phyloP scores from a whole-genome alignment of 1,140 invertebrate species.

The Ooceraea biroi region DNA sequence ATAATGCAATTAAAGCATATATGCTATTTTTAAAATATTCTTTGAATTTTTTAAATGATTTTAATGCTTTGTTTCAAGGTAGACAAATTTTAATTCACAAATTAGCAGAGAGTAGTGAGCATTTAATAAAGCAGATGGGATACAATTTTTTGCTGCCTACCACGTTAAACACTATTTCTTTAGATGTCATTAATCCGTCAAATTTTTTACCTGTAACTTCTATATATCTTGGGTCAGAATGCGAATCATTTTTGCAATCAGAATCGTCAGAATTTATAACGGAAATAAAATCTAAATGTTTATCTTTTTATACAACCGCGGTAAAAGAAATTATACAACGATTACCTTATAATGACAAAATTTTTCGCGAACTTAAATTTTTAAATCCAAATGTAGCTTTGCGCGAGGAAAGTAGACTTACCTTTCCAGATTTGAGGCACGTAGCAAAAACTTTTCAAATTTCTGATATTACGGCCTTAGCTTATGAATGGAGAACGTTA shows the following conservation, averaged over 20 bases:
- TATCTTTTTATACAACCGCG: constrained; percentile 36
- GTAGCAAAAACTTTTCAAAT: no score
- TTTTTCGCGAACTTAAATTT: constrained; percentile 11
- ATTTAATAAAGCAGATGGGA: no score
- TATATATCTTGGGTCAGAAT: constrained; percentile 15
- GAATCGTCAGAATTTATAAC: neutral
- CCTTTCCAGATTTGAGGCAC: constrained; percentile 21
- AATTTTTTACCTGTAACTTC: constrained; percentile 19
- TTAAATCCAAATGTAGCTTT: no score
- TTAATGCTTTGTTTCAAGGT: constrained; percentile 24
- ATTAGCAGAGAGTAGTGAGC: constrained; percentile 38
- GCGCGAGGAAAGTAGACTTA: constrained; percentile 17
- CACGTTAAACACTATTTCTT: constrained; percentile 17
- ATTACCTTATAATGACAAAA: neutral
- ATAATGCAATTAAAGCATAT: no score
- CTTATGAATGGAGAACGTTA: no score
- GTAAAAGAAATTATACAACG: constrained; percentile 18
- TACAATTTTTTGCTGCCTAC: no score
- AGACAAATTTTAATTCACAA: constrained; percentile 40
- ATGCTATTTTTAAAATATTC: no score
- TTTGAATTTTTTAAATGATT: no score
- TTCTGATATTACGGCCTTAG: no score
- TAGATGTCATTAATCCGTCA: neutral
- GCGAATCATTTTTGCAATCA: constrained; percentile 1
- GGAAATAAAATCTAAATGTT: constrained; percentile 19